These are phyloP conservation scores for Sthenelais limicola DNA, from an alignment of 2,888 invertebrate genomes.

Conservation along the genomic window DNA sequence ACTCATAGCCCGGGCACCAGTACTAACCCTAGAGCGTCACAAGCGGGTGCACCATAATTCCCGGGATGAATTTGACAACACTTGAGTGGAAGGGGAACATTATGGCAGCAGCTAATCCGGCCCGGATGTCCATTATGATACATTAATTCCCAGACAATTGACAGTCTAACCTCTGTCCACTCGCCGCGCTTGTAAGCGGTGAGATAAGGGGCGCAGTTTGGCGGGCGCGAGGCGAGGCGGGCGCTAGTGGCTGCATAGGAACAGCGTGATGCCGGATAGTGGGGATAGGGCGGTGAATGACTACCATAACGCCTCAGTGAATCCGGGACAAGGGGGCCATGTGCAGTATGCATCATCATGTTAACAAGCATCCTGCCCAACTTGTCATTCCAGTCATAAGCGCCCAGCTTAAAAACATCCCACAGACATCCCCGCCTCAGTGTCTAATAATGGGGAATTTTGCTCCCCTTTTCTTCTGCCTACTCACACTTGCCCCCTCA, in stretches of 20 bases:
- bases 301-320: not conserved
- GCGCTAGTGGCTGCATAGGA: not conserved
- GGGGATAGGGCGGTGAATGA: not conserved
- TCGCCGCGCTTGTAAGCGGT: conserved; percentile 15
- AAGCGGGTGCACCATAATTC: conserved; percentile 23
- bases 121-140: conserved; percentile 30
- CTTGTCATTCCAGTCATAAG: too few species aligned
- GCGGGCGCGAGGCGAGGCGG: not conserved
- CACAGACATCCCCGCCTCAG: too few species aligned
- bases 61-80: conserved; percentile 23
- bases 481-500: too few species aligned
- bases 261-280: not conserved
- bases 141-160: conserved; percentile 33
- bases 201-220: conserved; percentile 3
- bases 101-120: conserved; percentile 21
- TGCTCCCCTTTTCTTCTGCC: too few species aligned
- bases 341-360: conserved; percentile 37
- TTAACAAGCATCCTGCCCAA: too few species aligned
- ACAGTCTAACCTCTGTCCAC: conserved; percentile 26
- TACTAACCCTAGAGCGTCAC: too few species aligned
- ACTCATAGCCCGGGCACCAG: too few species aligned
- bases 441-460: too few species aligned
- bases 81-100: conserved; percentile 17
- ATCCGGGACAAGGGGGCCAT: not conserved
- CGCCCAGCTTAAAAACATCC: too few species aligned